phyloP scores from a whole-genome alignment of 2,113 vertebrate species.

The Stigmatopora nigra region DNA sequence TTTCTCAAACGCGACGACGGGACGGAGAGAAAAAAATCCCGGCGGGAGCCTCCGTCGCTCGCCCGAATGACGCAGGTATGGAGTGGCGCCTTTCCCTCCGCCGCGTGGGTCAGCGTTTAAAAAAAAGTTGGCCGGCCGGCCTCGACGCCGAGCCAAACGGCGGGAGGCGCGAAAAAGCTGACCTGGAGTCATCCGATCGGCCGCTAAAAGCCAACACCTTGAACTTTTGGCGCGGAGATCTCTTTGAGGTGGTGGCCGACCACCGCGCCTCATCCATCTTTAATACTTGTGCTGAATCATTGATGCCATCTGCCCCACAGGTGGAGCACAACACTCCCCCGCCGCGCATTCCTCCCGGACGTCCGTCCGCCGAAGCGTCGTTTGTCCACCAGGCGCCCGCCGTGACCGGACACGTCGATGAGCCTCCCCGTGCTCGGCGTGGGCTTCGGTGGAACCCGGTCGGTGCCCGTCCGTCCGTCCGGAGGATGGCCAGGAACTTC shows the following conservation, averaged over 20 bases:
- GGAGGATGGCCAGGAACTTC: conserved; percentile 9
- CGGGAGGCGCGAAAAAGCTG: neutral
- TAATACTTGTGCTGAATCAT: conserved; percentile 67
- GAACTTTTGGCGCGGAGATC: neutral
- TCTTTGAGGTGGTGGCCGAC: conserved; percentile 36
- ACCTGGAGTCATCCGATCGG: neutral
- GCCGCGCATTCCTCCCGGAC: conserved; percentile 3
- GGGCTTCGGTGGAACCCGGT: conserved; percentile 20
- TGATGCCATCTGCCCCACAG: conserved; percentile 44
- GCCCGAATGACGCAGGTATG: no score
- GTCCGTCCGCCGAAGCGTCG: neutral
- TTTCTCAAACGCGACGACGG: neutral
- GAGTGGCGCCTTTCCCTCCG: no score
- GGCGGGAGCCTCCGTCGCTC: neutral
- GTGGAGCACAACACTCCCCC: conserved; percentile 20
- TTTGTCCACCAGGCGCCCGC: no score
- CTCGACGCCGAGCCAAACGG: neutral
- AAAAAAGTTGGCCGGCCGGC: no score
- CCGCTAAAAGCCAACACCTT: neutral
- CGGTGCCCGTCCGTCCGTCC: no score
- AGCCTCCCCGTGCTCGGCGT: conserved; percentile 23
- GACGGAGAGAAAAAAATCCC: neutral
- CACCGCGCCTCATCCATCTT: conserved; percentile 54
- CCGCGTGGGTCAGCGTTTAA: no score
- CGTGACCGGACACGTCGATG: conserved; percentile 42